phyloP scores from a whole-genome alignment of 1,140 invertebrate genomes.

The Cepaea nemoralis region DNA sequence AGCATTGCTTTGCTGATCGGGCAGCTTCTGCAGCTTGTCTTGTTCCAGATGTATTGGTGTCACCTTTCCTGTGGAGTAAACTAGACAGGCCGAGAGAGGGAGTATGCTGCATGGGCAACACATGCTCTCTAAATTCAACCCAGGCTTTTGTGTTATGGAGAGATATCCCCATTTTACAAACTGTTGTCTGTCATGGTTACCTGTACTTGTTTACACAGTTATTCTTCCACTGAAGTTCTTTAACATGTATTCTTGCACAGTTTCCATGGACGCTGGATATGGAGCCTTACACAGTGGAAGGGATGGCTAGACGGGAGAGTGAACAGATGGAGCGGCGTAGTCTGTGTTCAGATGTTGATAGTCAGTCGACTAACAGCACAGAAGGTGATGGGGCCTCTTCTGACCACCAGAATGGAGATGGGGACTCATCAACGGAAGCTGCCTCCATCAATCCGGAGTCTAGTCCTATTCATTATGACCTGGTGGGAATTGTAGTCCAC shows the following conservation, averaged over 20 bases:
- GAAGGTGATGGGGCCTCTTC: slow-evolving; percentile 40
- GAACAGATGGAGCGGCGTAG: slow-evolving; percentile 45
- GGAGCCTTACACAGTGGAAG: slow-evolving; percentile 97
- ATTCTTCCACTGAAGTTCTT: background rate
- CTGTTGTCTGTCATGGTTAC: no score
- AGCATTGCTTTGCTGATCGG: no score
- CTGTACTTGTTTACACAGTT: no score
- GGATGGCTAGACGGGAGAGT: slow-evolving; percentile 78
- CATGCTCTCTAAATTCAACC: no score
- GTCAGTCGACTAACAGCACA: slow-evolving; percentile 38
- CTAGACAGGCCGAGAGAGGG: no score
- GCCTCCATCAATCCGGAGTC: slow-evolving; percentile 45
- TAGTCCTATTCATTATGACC: slow-evolving; percentile 85
- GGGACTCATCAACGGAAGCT: slow-evolving; percentile 41
- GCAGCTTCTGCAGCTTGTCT: no score
- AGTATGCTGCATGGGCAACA: no score
- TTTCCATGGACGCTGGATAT: slow-evolving; percentile 98
- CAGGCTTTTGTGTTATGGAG: no score
- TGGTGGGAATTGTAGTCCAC: slow-evolving; percentile 97
- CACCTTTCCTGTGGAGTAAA: no score
- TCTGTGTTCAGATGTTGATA: slow-evolving; percentile 16
- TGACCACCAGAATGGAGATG: slow-evolving; percentile 27
- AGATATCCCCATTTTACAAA: no score
- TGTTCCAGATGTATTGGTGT: no score
- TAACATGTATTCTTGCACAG: slow-evolving; percentile 71